Base-by-base conservation (phyloP, 2,888 invertebrate species). In the Zootermopsis nevadensis region DNA sequence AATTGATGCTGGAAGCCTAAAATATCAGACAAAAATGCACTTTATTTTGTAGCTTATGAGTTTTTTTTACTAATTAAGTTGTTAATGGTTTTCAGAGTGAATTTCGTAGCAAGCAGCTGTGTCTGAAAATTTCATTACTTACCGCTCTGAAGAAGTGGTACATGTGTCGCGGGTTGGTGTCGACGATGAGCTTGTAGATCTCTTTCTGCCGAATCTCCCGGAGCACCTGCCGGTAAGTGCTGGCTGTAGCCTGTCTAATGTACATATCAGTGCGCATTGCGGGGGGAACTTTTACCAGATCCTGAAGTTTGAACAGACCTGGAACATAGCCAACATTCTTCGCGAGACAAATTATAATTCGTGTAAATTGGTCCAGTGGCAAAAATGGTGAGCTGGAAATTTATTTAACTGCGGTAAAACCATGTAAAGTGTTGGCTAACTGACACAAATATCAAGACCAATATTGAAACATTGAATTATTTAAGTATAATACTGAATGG, bases 61-160 rank as follows among this genome's bases (percentile, higher is more conserved):
- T n/a, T n/a, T n/a, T n/a, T n/a, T n/a, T n/a, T n/a, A n/a, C n/a
- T n/a, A n/a, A n/a, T n/a, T n/a, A n/a, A n/a, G n/a, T n/a, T n/a
- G n/a, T n/a, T n/a, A n/a, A n/a, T n/a, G n/a, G n/a, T n/a, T n/a
- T n/a, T n/a, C 48, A 15, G 19, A 48, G 48, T 48, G 12, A 3
- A 42, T 42, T 38, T 38, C 38, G 38, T 38, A 38, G 4, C 38
- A 38, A 7, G 38, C 38, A n/a, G n/a, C n/a, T n/a, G n/a, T n/a
- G n/a, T n/a, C n/a, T n/a, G 38, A 38, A 48, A 19, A 48, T 3
- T 48, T 27, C 7, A 19, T 27, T 67, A 92, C 95, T 93, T 89
- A 98, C 98, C 88, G 97, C 96, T 90, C 97, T 93, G 85, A 98
- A 96, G 89, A 98, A 93, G 87, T 93, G 92, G 86, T 94, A 93